Conservation (phyloP, 2,888 invertebrate genomes). For the Pedicia rivosa region DNA sequence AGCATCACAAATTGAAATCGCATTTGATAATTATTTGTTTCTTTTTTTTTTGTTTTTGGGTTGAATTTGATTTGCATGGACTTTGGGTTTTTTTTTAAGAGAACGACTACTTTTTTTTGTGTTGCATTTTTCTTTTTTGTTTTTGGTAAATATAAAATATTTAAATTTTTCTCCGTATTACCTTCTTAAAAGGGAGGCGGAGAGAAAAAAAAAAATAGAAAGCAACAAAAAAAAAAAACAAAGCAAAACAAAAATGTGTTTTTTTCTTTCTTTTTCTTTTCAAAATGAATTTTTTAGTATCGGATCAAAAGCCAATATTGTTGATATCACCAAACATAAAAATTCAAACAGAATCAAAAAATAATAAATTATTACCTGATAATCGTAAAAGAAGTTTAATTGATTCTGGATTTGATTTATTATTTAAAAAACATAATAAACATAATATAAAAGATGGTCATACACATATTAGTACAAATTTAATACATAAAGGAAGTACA, state of each 20-base stretch:
- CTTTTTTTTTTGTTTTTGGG: too few relatives aligned
- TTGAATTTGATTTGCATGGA: too few relatives aligned
- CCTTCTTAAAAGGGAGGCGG: too few relatives aligned
- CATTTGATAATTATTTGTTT: too few relatives aligned
- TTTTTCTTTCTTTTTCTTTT: slow-evolving; percentile 1
- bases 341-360: slow-evolving; percentile 14
- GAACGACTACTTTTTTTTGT: too few relatives aligned
- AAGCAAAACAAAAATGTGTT: not conserved
- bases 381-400: slow-evolving; percentile 14
- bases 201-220: too few relatives aligned
- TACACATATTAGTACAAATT: slow-evolving; percentile 3
- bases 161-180: not conserved
- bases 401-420: slow-evolving; percentile 15
- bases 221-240: not conserved
- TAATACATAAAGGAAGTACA: not conserved
- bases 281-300: slow-evolving; percentile 11
- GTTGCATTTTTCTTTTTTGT: not conserved
- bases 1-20: too few relatives aligned
- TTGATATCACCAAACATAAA: slow-evolving; percentile 14
- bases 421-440: slow-evolving; percentile 15
- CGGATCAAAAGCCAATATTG: slow-evolving; percentile 14
- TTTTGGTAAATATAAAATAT: not conserved
- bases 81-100: too few relatives aligned
- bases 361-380: slow-evolving; percentile 4
- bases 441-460: slow-evolving; percentile 11